Conservation (phyloP, 2,888 invertebrate species). For the Ennomos fuscantarius region DNA sequence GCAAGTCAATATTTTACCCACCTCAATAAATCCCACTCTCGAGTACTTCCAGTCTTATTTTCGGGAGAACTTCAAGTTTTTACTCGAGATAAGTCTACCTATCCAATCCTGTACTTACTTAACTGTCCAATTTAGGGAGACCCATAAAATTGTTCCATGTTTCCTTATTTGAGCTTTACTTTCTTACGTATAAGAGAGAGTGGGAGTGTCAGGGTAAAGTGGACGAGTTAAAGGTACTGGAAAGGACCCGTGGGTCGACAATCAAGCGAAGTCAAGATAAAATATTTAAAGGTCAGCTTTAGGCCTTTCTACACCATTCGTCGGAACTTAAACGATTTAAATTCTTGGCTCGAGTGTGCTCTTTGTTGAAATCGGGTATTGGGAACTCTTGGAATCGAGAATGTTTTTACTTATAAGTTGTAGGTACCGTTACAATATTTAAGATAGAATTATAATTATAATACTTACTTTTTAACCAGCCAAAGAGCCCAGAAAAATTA, state of each 20-base stretch:
- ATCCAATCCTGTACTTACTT: constrained; percentile 66
- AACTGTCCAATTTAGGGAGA: constrained; percentile 64
- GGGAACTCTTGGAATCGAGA: constrained; percentile 33
- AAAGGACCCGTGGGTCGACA: constrained; percentile 76
- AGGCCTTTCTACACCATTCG: constrained; percentile 60
- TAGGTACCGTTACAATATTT: constrained; percentile 3
- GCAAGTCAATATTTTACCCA: constrained; percentile 42
- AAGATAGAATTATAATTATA: background rate
- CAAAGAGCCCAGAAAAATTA: background rate
- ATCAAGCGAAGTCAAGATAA: constrained; percentile 80
- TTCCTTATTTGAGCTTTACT: constrained; percentile 56
- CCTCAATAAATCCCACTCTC: constrained; percentile 60
- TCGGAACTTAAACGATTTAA: constrained; percentile 66
- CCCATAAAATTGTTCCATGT: constrained; percentile 60
- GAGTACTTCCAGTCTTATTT: constrained; percentile 63
- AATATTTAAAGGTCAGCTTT: constrained; percentile 81
- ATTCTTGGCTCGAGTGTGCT: constrained; percentile 59
- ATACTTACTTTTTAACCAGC: background rate
- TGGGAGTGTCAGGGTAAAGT: constrained; percentile 59
- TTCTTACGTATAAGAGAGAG: constrained; percentile 53
- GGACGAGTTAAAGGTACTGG: constrained; percentile 67
- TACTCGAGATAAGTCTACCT: constrained; percentile 73
- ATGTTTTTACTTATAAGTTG: constrained; percentile 13
- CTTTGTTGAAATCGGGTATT: constrained; percentile 33
- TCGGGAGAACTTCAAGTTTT: constrained; percentile 66